These are phyloP conservation scores for Pristionchus pacificus DNA, from an alignment of 1,140 invertebrate genomes.

Conservation along the genomic window DNA sequence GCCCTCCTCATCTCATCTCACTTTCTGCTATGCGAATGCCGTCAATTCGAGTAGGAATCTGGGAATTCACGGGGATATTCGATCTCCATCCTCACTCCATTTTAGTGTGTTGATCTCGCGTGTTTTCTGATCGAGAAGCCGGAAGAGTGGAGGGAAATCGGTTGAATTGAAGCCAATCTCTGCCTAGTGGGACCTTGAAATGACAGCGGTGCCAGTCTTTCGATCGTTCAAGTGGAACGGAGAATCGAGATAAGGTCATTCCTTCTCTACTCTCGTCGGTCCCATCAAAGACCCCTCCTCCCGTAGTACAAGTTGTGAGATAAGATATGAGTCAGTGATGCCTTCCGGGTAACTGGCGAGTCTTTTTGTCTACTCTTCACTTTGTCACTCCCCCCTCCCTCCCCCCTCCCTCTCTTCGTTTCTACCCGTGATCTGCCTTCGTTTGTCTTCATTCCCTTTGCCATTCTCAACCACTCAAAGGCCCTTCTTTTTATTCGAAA, in stretches of 20 bases:
- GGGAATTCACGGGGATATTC: too few species aligned
- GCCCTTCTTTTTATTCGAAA: constrained; percentile 7
- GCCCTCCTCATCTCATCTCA: background rate
- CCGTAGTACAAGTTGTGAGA: background rate
- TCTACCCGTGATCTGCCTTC: background rate
- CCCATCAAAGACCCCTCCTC: background rate
- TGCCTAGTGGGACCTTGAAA: constrained; percentile 6
- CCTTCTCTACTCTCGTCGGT: background rate
- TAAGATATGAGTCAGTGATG: background rate
- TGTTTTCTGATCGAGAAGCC: too few species aligned
- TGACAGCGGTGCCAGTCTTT: constrained; percentile 14
- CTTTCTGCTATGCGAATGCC: too few species aligned
- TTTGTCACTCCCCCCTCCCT: background rate
- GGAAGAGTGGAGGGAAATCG: too few species aligned
- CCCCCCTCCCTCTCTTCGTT: background rate
- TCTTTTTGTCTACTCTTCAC: constrained; percentile 1
- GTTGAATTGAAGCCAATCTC: too few species aligned
- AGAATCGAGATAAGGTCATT: background rate
- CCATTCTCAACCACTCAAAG: constrained; percentile 4
- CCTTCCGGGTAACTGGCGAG: background rate
- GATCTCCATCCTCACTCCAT: too few species aligned
- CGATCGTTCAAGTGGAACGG: background rate
- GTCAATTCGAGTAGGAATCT: too few species aligned
- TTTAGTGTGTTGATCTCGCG: too few species aligned
- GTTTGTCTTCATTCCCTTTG: background rate